Evolutionary conservation across 2,888 invertebrate species (phyloP).

Genomic region (Entomobrya multifasciata): DNA sequence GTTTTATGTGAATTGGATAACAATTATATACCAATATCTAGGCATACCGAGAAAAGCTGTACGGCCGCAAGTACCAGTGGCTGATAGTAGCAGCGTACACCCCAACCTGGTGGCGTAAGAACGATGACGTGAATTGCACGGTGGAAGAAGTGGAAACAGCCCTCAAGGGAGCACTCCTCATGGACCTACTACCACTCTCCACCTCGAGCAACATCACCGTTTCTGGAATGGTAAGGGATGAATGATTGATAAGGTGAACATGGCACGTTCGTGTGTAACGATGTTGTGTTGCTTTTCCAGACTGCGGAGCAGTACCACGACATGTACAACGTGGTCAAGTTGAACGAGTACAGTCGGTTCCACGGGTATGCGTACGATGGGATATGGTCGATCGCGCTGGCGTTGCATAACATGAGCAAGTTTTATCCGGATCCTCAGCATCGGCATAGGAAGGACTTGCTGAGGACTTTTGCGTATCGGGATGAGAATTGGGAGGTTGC

Average conservation of each 20-base stretch:
- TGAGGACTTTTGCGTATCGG: constrained; percentile 91
- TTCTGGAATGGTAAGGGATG: constrained; percentile 91
- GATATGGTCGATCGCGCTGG: constrained; percentile 98
- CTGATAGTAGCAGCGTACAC: constrained; percentile 94
- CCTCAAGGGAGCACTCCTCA: constrained; percentile 92
- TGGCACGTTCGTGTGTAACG: too few relatives aligned
- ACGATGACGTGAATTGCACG: constrained; percentile 74
- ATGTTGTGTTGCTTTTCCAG: too few relatives aligned
- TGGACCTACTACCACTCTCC: constrained; percentile 92
- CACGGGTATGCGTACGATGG: constrained; percentile 99
- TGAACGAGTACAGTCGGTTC: constrained; percentile 93
- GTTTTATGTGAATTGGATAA: too few relatives aligned
- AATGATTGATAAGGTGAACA: too few relatives aligned
- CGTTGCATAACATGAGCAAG: constrained; percentile 94
- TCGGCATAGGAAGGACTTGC: constrained; percentile 70
- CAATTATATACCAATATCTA: constrained; percentile 70
- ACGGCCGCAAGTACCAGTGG: constrained; percentile 96
- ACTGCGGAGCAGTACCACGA: constrained; percentile 93
- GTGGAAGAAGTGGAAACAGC: constrained; percentile 88
- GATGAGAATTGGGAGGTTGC: constrained; percentile 93
- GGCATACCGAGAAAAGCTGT: constrained; percentile 83
- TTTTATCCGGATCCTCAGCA: constrained; percentile 80
- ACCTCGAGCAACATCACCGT: constrained; percentile 93
- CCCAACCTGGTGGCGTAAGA: constrained; percentile 86
- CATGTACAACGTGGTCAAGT: constrained; percentile 91